Conservation (phyloP, 1,140 invertebrate genomes). For the Caenorhabditis inopinata region DNA sequence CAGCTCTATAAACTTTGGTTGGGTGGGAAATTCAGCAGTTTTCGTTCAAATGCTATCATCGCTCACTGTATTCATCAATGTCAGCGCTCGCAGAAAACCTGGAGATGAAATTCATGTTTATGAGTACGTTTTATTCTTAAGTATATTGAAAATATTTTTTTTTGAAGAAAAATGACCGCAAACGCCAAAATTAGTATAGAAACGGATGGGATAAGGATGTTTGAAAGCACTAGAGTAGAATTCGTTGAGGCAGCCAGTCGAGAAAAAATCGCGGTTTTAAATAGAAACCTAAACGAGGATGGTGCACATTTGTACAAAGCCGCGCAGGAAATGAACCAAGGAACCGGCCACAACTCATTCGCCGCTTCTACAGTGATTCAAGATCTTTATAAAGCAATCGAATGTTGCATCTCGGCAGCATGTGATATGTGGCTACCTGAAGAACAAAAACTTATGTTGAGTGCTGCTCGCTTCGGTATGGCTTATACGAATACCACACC, state of each 20-base stretch:
- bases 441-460: background rate
- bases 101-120: background rate
- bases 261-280: background rate
- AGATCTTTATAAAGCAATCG: constrained; percentile 1
- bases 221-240: background rate
- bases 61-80: background rate
- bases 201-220: background rate
- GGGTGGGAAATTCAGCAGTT: constrained; percentile 22
- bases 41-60: constrained; percentile 16
- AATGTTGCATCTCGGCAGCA: background rate
- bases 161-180: background rate
- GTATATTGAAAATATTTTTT: background rate
- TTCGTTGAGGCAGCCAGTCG: background rate
- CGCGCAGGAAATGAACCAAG: background rate
- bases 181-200: background rate
- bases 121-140: background rate
- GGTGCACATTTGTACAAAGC: constrained; percentile 16
- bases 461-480: constrained; percentile 88
- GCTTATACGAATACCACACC: constrained; percentile 77
- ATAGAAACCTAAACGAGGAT: background rate
- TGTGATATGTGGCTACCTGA: constrained; percentile 17
- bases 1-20: constrained; percentile 11
- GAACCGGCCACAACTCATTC: constrained; percentile 9
- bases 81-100: background rate
- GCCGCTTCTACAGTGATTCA: constrained; percentile 16